A percentile compares a stretch with the other conserved stretches of the same genome.
Evolutionary conservation across 2,113 vertebrate species (phyloP).

Genomic region (Cottus gobio): DNA sequence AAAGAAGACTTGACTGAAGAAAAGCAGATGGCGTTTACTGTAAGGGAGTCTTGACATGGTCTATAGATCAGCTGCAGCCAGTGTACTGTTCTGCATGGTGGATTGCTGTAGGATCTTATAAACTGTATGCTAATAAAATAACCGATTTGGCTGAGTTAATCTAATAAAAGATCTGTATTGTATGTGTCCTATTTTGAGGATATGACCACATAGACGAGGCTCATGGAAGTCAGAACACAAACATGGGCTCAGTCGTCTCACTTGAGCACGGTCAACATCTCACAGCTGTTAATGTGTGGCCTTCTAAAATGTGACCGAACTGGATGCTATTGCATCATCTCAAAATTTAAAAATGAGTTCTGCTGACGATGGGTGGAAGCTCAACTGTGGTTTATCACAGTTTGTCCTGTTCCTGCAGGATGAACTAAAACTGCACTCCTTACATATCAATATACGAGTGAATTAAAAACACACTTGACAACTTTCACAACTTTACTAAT

Average conservation of each 20-base stretch:
- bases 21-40: background rate
- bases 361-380: constrained; percentile 18
- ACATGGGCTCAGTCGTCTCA: constrained; percentile 30
- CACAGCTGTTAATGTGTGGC: constrained; percentile 57
- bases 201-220: constrained; percentile 43
- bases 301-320: constrained; percentile 45
- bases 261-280: constrained; percentile 43
- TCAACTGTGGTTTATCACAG: background rate
- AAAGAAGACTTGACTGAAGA: constrained; percentile 4
- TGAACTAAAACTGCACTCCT: background rate
- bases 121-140: background rate
- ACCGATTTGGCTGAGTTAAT: constrained; percentile 22
- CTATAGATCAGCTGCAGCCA: constrained; percentile 18
- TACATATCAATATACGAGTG: background rate
- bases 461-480: background rate
- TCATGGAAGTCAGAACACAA: constrained; percentile 34
- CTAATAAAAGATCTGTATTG: constrained; percentile 17
- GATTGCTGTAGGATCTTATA: background rate
- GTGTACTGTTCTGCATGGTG: background rate
- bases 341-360: constrained; percentile 36
- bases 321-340: constrained; percentile 39
- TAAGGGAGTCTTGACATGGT: background rate
- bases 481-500: background rate
- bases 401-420: constrained; percentile 11
- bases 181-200: constrained; percentile 41